These are phyloP conservation scores for Agrotis puta DNA, from an alignment of 2,888 invertebrate genomes.

Conservation along the genomic window DNA sequence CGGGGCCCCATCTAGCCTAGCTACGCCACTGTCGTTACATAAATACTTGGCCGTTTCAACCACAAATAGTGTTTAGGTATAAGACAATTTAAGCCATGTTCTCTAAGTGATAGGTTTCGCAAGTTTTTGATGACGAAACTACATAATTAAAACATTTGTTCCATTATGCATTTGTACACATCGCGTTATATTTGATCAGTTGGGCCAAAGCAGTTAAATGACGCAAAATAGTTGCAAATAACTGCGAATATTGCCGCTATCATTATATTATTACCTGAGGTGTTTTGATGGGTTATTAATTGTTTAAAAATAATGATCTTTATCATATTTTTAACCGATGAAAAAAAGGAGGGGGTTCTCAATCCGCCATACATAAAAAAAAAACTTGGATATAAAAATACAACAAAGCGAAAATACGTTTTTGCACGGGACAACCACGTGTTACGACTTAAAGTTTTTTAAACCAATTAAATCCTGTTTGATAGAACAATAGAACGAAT, in stretches of 20 bases:
- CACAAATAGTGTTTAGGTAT: not conserved
- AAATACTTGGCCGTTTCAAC: too few species aligned
- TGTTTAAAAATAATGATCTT: constrained; percentile 8
- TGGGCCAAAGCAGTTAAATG: constrained; percentile 18
- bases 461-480: constrained; percentile 25
- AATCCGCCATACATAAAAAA: too few species aligned
- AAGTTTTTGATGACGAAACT: constrained; percentile 12
- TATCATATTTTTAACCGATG: constrained; percentile 7
- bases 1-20: too few species aligned
- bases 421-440: not conserved
- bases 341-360: not conserved
- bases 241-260: not conserved
- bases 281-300: constrained; percentile 7
- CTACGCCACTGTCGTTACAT: too few species aligned
- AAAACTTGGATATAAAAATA: too few species aligned
- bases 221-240: constrained; percentile 25
- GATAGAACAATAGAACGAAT: constrained; percentile 38
- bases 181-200: constrained; percentile 27
- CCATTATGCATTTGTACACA: constrained; percentile 7
- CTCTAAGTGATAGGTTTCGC: constrained; percentile 3
- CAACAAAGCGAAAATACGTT: too few species aligned
- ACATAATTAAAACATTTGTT: constrained; percentile 1
- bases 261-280: constrained; percentile 21
- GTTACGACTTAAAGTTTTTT: constrained; percentile 10
- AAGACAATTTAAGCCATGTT: not conserved